phyloP scores from a whole-genome alignment of 2,888 invertebrate genomes.

The Siphonodentalium dalli region DNA sequence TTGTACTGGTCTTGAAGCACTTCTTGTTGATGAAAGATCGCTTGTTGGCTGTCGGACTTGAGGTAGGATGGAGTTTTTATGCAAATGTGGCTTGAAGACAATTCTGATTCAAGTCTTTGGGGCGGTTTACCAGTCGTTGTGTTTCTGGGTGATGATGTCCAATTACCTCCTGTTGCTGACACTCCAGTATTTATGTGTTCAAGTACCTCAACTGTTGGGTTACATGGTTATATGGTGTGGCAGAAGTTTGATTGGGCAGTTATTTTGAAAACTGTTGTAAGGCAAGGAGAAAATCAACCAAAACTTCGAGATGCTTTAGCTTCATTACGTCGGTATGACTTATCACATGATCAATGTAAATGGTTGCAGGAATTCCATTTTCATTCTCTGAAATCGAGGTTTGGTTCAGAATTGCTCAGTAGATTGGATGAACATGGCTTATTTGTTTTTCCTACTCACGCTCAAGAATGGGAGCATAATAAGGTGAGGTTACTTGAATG shows the following conservation, averaged over 20 bases:
- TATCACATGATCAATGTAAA: constrained; percentile 9
- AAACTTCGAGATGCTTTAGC: not conserved
- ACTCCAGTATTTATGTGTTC: constrained; percentile 20
- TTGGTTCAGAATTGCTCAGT: constrained; percentile 16
- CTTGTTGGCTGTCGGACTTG: constrained; percentile 16
- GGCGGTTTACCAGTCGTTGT: constrained; percentile 28
- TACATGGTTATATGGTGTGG: constrained; percentile 29
- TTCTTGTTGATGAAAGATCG: constrained; percentile 36
- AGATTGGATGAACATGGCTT: constrained; percentile 17
- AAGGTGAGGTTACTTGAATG: constrained; percentile 9
- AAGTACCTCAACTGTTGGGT: constrained; percentile 14
- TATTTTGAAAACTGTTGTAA: constrained; percentile 15
- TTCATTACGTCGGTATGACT: constrained; percentile 4
- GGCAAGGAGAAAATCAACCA: constrained; percentile 13
- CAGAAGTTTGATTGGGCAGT: constrained; percentile 22
- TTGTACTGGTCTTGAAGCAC: constrained; percentile 19
- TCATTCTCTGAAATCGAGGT: constrained; percentile 2
- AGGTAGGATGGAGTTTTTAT: constrained; percentile 25
- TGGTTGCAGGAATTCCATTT: constrained; percentile 27
- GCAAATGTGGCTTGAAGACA: constrained; percentile 14
- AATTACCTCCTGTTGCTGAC: constrained; percentile 27
- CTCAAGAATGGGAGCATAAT: constrained; percentile 26
- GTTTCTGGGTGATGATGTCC: constrained; percentile 27
- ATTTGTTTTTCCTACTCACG: constrained; percentile 28
- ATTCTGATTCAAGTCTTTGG: constrained; percentile 11